phyloP scores from a whole-genome alignment of 2,113 vertebrate genomes.

The Nannobrachium achirus region DNA sequence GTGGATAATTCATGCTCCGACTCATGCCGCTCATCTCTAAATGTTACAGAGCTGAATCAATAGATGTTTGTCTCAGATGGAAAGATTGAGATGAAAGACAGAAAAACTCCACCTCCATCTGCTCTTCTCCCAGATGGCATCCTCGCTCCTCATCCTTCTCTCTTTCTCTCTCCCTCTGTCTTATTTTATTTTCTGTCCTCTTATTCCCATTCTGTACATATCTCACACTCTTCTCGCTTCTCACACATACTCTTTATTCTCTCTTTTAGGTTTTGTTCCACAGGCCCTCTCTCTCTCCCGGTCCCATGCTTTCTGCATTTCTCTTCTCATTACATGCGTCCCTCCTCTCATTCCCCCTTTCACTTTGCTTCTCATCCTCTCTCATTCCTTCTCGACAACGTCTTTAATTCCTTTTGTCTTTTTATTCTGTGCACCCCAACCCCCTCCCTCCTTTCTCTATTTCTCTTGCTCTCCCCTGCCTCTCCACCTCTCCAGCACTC shows the following conservation, averaged over 20 bases:
- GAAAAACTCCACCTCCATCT: constrained; percentile 53
- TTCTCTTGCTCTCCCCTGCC: constrained; percentile 13
- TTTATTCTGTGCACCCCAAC: not conserved
- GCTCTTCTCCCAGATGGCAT: constrained; percentile 50
- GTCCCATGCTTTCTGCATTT: not conserved
- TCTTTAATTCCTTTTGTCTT: not conserved
- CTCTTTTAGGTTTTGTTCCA: too few relatives aligned
- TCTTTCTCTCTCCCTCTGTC: not conserved
- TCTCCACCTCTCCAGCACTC: constrained; percentile 27
- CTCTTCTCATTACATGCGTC: not conserved
- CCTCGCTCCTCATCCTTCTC: constrained; percentile 4
- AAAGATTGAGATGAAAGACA: constrained; percentile 55
- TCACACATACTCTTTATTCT: too few relatives aligned
- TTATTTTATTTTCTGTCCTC: constrained; percentile 27
- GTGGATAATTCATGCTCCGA: too few relatives aligned
- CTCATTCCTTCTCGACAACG: not conserved
- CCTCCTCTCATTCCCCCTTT: not conserved
- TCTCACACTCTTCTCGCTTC: constrained; percentile 1
- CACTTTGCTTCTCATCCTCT: not conserved
- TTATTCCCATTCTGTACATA: constrained; percentile 63
- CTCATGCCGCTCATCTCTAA: constrained; percentile 47
- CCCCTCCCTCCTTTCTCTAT: constrained; percentile 14
- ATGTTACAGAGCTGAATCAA: constrained; percentile 54
- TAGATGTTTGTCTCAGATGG: constrained; percentile 59
- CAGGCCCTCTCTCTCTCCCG: constrained; percentile 30